Evolutionary conservation across 1,140 invertebrate genomes (phyloP), one percentile per base, ranked within the genome.

Genomic region (Arion vulgaris): DNA sequence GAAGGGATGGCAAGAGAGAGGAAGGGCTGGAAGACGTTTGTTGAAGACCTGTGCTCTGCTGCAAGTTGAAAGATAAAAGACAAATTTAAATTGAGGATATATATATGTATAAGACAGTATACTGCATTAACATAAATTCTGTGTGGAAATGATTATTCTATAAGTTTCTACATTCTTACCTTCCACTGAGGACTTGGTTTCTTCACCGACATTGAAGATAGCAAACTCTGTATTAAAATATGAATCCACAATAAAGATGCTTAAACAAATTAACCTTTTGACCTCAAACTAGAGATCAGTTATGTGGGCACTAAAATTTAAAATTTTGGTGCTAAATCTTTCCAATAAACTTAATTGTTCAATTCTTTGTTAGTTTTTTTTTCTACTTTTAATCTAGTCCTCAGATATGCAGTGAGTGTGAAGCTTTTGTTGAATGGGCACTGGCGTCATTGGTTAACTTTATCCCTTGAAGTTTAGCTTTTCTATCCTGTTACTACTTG

Each of bases 321-420:
- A 57, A n/a, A 57, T 15, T 57, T 23, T n/a, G 9, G 26, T 23
- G 53, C 53, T 23, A 57, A 57, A 11, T 23, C 26, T 57, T 9
- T 19, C 9, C 53, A 57, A 57, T 57, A 23, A 57, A 57, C 23
- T 57, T 19, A 57, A 57, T 57, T 57, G 71, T 45, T 28, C 28
- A 51, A 51, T 39, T 4, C 36, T 79, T 79, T 62, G 5, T 79
- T 66, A 36, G 32, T 66, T 66, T 79, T 13, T 32, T n/a, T n/a
- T n/a, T n/a, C n/a, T n/a, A n/a, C n/a, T n/a, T n/a, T 79, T 76
- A n/a, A 45, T 79, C 13, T 45, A 4, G 75, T 96, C 95, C 95
- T 95, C 95, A 96, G 95, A 96, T 96, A 95, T 96, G 95, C 95
- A 96, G 95, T 96, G 96, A 96, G 95, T 95, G 95, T 95, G 95